Conservation (phyloP, 2,797 vertebrate genomes). For the Periparus ater region DNA sequence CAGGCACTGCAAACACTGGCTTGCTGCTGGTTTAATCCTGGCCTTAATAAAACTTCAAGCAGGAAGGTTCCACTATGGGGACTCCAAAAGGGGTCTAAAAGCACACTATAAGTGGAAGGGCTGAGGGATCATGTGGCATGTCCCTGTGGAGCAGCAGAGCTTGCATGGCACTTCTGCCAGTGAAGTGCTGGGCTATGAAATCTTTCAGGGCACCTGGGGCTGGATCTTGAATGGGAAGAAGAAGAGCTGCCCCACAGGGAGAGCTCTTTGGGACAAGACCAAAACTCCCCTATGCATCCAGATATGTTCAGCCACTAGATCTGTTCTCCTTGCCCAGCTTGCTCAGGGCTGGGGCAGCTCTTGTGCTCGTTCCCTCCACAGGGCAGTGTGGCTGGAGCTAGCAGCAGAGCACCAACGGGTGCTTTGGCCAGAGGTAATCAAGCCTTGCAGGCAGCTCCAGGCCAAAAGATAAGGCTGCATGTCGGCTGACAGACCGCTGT, state of each 20-base stretch:
- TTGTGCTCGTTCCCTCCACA: fast-evolving
- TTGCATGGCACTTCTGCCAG: neutral
- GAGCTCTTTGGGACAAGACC: neutral
- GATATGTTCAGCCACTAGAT: neutral
- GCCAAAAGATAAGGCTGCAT: conserved; percentile 7
- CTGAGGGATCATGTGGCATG: neutral
- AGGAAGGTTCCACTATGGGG: neutral
- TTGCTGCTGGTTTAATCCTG: neutral
- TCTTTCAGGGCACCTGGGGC: neutral
- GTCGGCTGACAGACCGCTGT: neutral
- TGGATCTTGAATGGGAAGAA: neutral
- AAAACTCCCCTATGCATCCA: fast-evolving
- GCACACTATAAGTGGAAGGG: neutral
- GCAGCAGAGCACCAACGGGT: neutral
- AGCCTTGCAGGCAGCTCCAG: neutral
- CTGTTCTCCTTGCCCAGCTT: neutral
- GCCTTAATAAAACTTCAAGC: neutral
- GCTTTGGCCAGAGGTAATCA: neutral
- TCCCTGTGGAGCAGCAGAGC: neutral
- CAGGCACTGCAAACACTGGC: neutral
- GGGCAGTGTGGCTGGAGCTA: fast-evolving
- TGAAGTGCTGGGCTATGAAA: fast-evolving
- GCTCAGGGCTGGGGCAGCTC: neutral
- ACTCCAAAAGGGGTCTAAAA: neutral
- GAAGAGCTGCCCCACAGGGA: neutral